Evolutionary conservation across 1,140 invertebrate genomes (phyloP), one percentile per base, ranked within the genome.

Genomic region (Rhyacophila brunnea): DNA sequence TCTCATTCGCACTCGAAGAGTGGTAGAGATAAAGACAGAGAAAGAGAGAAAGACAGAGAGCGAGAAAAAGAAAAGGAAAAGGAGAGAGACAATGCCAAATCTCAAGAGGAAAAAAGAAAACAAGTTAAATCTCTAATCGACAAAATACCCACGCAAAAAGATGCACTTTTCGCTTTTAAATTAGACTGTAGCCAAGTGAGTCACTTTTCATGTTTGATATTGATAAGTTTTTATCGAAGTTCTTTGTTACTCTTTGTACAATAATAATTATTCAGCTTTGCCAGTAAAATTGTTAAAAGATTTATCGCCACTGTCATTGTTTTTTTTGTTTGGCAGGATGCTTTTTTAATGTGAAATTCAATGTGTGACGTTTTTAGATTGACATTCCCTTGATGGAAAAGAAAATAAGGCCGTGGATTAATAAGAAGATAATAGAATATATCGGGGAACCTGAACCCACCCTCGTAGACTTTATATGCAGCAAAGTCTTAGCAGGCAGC

Each of bases 391-490:
- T 99, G 65, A 98, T 99, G 92, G 95, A 98, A 74, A 93, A 92
- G 71, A 87, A 96, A 72, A 97, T 99, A 74, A 86, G 94, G 67
- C 96, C 96, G 45, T 99, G 97, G 97, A 96, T 99, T 56, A 98
- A 97, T 78, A 99, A 99, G 78, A 99, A 99, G 79, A 98, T 99
- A 61, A 91, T 98, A 61, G 96, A 99, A 81, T 99, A 99, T 78
- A 98, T 99, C 72, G 97, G 97, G 42, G 97, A 99, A 76, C 96
- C 96, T 35, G 97, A 99, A 78, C 93, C 93, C n/a, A 96, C 95
- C 9, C 80, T 99, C 49, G 94, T 98, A 9, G 95, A 98, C 80
- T 99, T 99, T 81, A 98, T 99, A 71, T 99, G 96, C 81, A 94
- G 94, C 66, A 98, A 98, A 83, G 93, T 99, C 47, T 84, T 96